phyloP scores from a whole-genome alignment of 1,140 invertebrate species.

The Heliconius congener region DNA sequence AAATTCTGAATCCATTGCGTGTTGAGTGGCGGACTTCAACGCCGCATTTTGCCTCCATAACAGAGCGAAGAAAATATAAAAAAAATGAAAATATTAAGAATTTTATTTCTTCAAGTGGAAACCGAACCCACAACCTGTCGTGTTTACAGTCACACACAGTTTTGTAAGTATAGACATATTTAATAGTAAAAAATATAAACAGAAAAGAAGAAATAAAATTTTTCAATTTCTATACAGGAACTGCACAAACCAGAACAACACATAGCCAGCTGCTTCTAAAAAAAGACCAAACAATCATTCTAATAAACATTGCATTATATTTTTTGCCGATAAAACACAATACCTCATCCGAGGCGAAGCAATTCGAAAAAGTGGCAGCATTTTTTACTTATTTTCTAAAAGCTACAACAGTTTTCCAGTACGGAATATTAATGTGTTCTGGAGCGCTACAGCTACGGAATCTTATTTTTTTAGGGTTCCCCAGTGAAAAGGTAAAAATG shows the following conservation, averaged over 20 bases:
- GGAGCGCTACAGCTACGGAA: slow-evolving; percentile 33
- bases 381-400: slow-evolving; percentile 35
- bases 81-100: too few species aligned
- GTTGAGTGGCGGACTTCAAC: too few species aligned
- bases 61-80: too few species aligned
- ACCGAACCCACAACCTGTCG: too few species aligned
- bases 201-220: neutral
- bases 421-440: slow-evolving; percentile 40
- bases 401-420: slow-evolving; percentile 41
- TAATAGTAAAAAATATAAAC: neutral
- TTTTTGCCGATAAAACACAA: slow-evolving; percentile 40
- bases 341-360: slow-evolving; percentile 38
- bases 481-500: slow-evolving; percentile 31
- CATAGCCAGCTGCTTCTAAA: neutral
- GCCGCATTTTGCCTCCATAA: too few species aligned
- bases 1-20: too few species aligned
- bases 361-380: slow-evolving; percentile 39
- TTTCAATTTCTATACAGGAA: neutral
- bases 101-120: too few species aligned
- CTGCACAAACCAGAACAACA: neutral
- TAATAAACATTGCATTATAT: slow-evolving; percentile 37
- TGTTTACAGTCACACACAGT: too few species aligned
- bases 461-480: slow-evolving; percentile 43
- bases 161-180: neutral
- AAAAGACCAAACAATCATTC: slow-evolving; percentile 32